These are phyloP conservation scores for Cynopterus brachyotis DNA, from an alignment of 2,113 vertebrate species.

Conservation along the genomic window DNA sequence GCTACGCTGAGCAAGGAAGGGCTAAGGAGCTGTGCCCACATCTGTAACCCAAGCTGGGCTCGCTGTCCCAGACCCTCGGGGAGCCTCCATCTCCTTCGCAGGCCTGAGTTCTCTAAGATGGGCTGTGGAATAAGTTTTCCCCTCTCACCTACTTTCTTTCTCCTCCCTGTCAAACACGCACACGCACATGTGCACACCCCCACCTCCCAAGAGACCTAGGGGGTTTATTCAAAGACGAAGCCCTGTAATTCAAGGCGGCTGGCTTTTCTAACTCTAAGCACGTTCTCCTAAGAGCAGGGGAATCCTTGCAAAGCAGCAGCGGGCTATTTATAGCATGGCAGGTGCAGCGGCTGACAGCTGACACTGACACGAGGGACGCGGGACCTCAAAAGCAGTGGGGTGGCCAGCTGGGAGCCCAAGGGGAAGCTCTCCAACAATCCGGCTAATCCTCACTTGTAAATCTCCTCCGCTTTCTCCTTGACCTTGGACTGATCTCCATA, in stretches of 20 bases:
- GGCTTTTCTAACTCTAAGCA: background rate
- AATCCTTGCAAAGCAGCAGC: background rate
- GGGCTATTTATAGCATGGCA: background rate
- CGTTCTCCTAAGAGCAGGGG: background rate
- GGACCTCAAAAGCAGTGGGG: fast-evolving
- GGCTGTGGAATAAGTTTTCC: background rate
- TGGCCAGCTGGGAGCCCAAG: fast-evolving
- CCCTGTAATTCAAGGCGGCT: background rate
- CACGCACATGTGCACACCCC: background rate
- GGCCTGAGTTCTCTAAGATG: background rate
- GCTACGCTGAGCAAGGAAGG: background rate
- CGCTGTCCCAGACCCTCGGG: background rate
- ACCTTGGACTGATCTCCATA: conserved; percentile 95
- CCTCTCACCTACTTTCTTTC: background rate
- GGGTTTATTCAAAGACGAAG: background rate
- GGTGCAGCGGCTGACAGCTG: fast-evolving
- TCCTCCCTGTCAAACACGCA: background rate
- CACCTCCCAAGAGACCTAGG: background rate
- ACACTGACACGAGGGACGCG: fast-evolving
- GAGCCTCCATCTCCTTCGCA: fast-evolving
- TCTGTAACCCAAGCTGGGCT: background rate
- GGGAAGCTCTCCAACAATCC: background rate
- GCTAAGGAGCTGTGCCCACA: too few species aligned
- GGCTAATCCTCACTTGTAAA: conserved; percentile 91
- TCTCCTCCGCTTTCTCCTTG: conserved; percentile 97